Evolutionary conservation across 2,113 vertebrate species (phyloP).

Genomic region (Danionella cerebrum): DNA sequence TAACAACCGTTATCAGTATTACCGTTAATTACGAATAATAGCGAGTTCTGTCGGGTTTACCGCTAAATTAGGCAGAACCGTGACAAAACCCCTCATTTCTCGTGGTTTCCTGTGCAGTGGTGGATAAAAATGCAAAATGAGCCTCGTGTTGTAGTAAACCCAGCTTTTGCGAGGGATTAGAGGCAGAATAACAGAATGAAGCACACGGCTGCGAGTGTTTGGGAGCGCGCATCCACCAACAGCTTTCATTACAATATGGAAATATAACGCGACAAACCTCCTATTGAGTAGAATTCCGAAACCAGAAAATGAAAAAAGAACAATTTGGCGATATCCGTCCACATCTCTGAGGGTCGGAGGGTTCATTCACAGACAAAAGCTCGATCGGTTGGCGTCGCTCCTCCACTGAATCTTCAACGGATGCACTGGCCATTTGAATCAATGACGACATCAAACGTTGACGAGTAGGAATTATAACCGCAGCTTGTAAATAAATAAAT

Average conservation of each 20-base stretch:
- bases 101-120: no score
- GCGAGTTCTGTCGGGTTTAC: no score
- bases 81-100: no score
- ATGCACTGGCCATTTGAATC: slow-evolving; percentile 40
- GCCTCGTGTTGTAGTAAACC: background rate
- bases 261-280: slow-evolving; percentile 56
- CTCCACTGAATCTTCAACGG: slow-evolving; percentile 26
- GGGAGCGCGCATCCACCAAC: background rate
- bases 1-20: no score
- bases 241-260: background rate
- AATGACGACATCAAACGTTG: slow-evolving; percentile 43
- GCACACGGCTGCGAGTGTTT: background rate
- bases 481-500: no score
- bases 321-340: slow-evolving; percentile 59
- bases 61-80: no score
- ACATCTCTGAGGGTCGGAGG: slow-evolving; percentile 57
- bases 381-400: slow-evolving; percentile 48
- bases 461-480: background rate
- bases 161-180: background rate
- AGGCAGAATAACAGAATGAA: background rate
- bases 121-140: no score
- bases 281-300: slow-evolving; percentile 43
- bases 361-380: slow-evolving; percentile 63
- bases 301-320: slow-evolving; percentile 55
- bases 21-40: no score